Evolutionary conservation across 2,888 invertebrate species (phyloP).

Genomic region (Eustalomyia histrio): DNA sequence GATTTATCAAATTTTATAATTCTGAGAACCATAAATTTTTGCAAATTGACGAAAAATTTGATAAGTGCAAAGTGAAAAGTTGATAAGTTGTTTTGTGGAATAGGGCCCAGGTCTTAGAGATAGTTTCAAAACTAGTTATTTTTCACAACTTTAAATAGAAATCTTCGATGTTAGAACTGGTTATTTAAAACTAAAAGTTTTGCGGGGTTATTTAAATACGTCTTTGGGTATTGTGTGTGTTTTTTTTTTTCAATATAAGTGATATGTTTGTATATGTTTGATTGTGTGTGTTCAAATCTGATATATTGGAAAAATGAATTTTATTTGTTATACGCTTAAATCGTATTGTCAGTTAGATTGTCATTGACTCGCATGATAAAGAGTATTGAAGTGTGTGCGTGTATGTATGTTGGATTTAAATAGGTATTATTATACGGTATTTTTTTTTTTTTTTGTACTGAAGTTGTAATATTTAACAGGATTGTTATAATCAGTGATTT

Average conservation of each 20-base stretch:
- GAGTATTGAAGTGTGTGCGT: neutral
- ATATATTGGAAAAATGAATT: conserved; percentile 27
- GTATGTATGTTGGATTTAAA: conserved; percentile 6
- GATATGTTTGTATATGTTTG: neutral
- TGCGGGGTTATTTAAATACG: neutral
- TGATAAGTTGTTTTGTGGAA: too few relatives aligned
- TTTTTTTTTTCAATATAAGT: neutral
- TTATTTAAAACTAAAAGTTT: too few relatives aligned
- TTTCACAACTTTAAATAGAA: too few relatives aligned
- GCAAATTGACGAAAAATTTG: too few relatives aligned
- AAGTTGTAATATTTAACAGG: conserved; percentile 30
- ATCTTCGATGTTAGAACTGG: too few relatives aligned
- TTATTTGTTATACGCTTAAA: conserved; percentile 37
- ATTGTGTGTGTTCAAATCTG: conserved; percentile 17
- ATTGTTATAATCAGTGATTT: conserved; percentile 25
- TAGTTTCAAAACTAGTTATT: too few relatives aligned
- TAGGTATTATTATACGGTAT: neutral
- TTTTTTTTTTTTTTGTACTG: neutral
- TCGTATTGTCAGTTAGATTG: conserved; percentile 46
- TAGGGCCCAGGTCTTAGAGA: too few relatives aligned
- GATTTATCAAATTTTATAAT: too few relatives aligned
- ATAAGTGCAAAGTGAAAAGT: too few relatives aligned
- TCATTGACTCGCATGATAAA: conserved; percentile 33
- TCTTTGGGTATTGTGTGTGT: neutral
- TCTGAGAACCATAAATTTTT: too few relatives aligned